phyloP scores from a whole-genome alignment of 2,797 vertebrate genomes.

The Adrianichthys oophorus region DNA sequence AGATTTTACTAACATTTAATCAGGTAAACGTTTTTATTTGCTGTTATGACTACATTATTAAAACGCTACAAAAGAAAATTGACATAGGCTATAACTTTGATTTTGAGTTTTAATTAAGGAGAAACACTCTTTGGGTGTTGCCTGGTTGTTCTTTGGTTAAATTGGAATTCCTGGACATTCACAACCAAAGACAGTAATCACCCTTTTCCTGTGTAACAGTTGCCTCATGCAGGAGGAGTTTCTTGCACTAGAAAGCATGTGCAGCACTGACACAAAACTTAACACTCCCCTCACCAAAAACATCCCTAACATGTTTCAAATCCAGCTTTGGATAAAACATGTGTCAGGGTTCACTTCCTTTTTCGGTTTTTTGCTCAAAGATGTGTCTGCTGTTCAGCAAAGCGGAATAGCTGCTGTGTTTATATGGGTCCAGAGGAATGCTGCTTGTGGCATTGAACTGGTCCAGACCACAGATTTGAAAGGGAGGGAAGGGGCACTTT shows the following conservation, averaged over 20 bases:
- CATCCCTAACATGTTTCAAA: too few species aligned
- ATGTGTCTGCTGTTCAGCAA: neutral
- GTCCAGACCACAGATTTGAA: conserved; percentile 54
- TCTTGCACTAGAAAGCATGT: conserved; percentile 10
- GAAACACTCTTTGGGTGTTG: conserved; percentile 4
- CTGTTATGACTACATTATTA: too few species aligned
- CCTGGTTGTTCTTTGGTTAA: conserved; percentile 48
- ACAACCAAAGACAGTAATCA: conserved; percentile 36
- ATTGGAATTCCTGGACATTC: conserved; percentile 53
- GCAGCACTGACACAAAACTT: neutral
- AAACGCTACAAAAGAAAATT: too few species aligned
- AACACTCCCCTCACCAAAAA: too few species aligned
- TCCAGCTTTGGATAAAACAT: too few species aligned
- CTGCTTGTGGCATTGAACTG: conserved; percentile 49
- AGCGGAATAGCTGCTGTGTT: conserved; percentile 21
- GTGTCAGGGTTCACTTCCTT: neutral
- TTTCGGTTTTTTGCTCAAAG: neutral
- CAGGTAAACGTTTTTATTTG: too few species aligned
- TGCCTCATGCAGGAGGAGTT: conserved; percentile 7
- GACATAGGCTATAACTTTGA: neutral
- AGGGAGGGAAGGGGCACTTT: conserved; percentile 56
- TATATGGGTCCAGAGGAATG: conserved; percentile 37
- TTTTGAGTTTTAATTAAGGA: neutral
- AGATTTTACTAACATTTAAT: too few species aligned
- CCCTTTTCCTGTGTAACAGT: conserved; percentile 42